phyloP scores from a whole-genome alignment of 2,888 invertebrate species.

The Penaeus monodon region DNA sequence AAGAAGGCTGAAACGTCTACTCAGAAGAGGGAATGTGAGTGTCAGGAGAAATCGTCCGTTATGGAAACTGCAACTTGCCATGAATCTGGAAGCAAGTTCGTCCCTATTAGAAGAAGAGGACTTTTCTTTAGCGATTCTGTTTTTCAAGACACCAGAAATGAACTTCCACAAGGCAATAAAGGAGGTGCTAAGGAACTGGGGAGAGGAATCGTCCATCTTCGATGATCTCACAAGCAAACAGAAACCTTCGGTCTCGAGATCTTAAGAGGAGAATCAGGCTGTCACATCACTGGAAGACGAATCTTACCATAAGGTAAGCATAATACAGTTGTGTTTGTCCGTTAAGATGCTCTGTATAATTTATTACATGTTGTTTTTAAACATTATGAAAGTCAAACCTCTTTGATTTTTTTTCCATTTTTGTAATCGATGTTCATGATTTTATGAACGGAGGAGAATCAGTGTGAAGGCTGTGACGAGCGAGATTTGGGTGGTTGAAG shows the following conservation, averaged over 20 bases:
- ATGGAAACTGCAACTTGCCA: too few species aligned
- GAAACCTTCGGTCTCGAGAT: constrained; percentile 33
- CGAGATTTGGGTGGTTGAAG: constrained; percentile 37
- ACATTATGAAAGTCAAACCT: too few species aligned
- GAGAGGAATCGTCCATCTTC: background rate
- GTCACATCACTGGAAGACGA: constrained; percentile 45
- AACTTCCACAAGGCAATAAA: constrained; percentile 56
- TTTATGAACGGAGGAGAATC: constrained; percentile 34
- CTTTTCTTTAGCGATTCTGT: constrained; percentile 58
- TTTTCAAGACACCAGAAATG: constrained; percentile 52
- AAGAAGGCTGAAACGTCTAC: too few species aligned
- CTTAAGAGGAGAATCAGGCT: constrained; percentile 56
- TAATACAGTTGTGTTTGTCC: background rate
- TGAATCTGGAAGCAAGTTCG: background rate
- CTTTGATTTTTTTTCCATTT: constrained; percentile 10
- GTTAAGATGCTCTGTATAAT: background rate
- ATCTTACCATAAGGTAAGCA: constrained; percentile 46
- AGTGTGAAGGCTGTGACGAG: constrained; percentile 33
- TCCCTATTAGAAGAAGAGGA: constrained; percentile 48
- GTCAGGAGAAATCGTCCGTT: too few species aligned
- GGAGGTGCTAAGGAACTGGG: constrained; percentile 45
- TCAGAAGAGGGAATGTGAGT: too few species aligned
- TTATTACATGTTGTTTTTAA: too few species aligned
- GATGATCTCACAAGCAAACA: constrained; percentile 54
- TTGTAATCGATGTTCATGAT: constrained; percentile 48